Evolutionary conservation across 1,140 invertebrate species (phyloP), one percentile per base, ranked within the genome.

Genomic region (Platyura marginata): DNA sequence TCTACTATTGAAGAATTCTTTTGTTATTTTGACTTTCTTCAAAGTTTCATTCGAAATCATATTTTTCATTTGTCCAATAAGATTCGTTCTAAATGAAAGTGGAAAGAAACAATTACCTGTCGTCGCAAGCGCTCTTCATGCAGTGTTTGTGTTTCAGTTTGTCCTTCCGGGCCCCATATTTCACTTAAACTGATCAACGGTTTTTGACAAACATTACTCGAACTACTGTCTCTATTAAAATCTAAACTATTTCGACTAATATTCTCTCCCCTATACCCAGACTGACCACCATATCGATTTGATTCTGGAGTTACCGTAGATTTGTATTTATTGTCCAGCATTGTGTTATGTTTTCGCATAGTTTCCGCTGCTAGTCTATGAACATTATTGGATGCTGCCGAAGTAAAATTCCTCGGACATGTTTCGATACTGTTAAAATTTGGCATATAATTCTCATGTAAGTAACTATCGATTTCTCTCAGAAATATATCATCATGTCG

Each of bases 121-220:
- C 78, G 62, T 47, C 75, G 10, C 9, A 18, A 6, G 4, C 15
- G 6, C 34, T 36, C 34, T 18, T 36, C 34, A 6, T 36, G 34
- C 6, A 40, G 4, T 22, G 38, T 40, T 11, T 2, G 2, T 13
- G 9, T 40, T 16, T 67, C n/a, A 80, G 62, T 55, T 74, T 76
- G 59, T 84, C 81, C 58, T 84, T 6, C 6, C 13, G 25, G 6
- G 1, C 66, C 64, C 68, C 68, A 71, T 10, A 70, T 48, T 21
- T 71, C 69, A 51, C 65, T 69, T 32, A 71, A 56, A 44, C 69
- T 71, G 32, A 65, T 49, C 41, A 65, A 44, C 44, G 11, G 54
- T n/a, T n/a, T n/a, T n/a, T n/a, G n/a, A n/a, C n/a, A n/a, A n/a
- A n/a, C n/a, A n/a, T n/a, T n/a, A n/a, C n/a, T n/a, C n/a, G n/a